Conservation (phyloP, 2,888 invertebrate species). For the Calephelis perditalis region DNA sequence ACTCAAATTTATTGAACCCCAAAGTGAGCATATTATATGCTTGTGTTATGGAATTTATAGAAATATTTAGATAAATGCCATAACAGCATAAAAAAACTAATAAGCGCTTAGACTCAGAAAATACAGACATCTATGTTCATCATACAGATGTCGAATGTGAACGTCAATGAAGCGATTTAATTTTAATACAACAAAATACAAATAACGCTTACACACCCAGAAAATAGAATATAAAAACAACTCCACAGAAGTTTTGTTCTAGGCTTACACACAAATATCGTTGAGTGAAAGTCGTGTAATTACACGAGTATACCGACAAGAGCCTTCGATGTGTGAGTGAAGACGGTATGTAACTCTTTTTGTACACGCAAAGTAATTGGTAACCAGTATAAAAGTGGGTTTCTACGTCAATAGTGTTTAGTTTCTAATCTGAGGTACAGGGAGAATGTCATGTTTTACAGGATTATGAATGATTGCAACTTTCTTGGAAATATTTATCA, state of each 20-base stretch:
- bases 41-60: no score
- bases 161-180: no score
- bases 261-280: slow-evolving; percentile 35
- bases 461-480: slow-evolving; percentile 13
- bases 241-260: slow-evolving; percentile 42
- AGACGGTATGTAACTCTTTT: slow-evolving; percentile 55
- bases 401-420: slow-evolving; percentile 43
- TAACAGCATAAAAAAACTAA: no score
- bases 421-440: slow-evolving; percentile 48
- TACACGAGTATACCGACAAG: slow-evolving; percentile 45
- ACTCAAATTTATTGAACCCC: no score
- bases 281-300: slow-evolving; percentile 66
- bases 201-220: background rate
- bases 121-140: no score
- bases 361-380: slow-evolving; percentile 49
- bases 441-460: slow-evolving; percentile 35
- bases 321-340: slow-evolving; percentile 45
- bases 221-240: slow-evolving; percentile 19
- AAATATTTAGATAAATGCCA: no score
- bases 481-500: background rate
- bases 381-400: slow-evolving; percentile 64
- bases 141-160: no score
- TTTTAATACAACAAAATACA: no score
- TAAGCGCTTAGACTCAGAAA: no score
- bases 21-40: no score